Evolutionary conservation across 37 sponge, comb jelly and placozoan genomes (phyloP), one percentile per base, ranked within the genome.

Genomic region (Halisarca cf. caerulea): DNA sequence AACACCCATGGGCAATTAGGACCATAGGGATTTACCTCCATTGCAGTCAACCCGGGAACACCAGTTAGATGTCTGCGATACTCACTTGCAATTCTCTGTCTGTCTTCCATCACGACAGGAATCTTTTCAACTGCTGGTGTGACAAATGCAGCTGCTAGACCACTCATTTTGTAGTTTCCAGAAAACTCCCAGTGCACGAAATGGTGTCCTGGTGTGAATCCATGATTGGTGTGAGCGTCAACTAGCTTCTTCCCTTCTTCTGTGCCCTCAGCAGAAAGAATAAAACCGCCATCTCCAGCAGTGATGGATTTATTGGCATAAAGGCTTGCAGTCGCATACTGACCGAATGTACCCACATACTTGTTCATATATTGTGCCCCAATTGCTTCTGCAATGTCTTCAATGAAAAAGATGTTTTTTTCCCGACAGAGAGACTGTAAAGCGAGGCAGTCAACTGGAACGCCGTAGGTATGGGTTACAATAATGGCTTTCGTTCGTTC

Each of bases 161-260:
- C 83, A 3, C 78, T 73, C 88, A 88, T 88, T 54, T 88, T 88
- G 83, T 88, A 83, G 78, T 88, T 88, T 6, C 88, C 88, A 1
- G 83, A 82, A n/a, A 30, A 41, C 43, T 88, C 83, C 51, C 59
- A n/a, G n/a, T n/a, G n/a, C n/a, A n/a, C n/a, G n/a, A n/a, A n/a
- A n/a, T n/a, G n/a, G n/a, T n/a, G n/a, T n/a, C n/a, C n/a, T n/a
- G n/a, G n/a, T n/a, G n/a, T n/a, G n/a, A n/a, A n/a, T n/a, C n/a
- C n/a, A n/a, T 88, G 88, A 58, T 88, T 88, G 0, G 66, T 64
- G 43, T 82, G 69, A 34, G 78, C 75, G 0, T 88, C 59, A 14
- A 75, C 83, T 17, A 61, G 58, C 21, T 82, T 35, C 42, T 73
- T 45, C 57, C 82, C 15, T 2, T 33, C 82, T 35, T 57, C 55